Evolutionary conservation across 2,113 vertebrate genomes (phyloP), one percentile per base, ranked within the genome.

Genomic region (Oreocharis arfaki): DNA sequence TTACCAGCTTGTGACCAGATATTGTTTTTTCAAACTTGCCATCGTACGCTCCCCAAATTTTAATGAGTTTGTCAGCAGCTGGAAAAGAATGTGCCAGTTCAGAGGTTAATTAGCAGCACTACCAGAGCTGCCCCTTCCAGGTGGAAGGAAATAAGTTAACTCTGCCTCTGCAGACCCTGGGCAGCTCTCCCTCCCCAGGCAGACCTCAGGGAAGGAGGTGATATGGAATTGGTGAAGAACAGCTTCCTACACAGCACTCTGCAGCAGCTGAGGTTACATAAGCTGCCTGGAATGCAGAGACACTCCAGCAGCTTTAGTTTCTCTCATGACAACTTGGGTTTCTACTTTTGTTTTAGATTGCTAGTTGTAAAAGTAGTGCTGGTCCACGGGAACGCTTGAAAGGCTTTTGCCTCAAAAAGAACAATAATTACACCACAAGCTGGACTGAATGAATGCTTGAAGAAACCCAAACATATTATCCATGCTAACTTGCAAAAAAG

Each of bases 1-100:
- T 98, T 94, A 99, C 99, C 96, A 99, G 98, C 89, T 99, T 99
- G 97, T 99, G 99, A 78, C 99, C 99, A 37, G 99, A 99, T 96
- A 99, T 98, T 70, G 99, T 99, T 97, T 99, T 99, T 96, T 99
- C 99, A 97, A 99, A 99, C 91, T 99, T 99, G 65, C 99, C 99
- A 22, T 99, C 99, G 5, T 99, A 99, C 0, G 99, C 99, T 37
- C 99, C 99, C 99, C 99, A 99, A 75, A 99, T 99, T 97, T 99
- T 99, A 95, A 99, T 99, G 91, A 99, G 98, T 95, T 99, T 99
- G 96, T 99, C 99, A 90, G 99, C 99, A 94, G 99, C 99, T 99
- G 95, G 96, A 73, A 92, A 86, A 93, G 50, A 96, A 55, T 2
- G 39, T 39, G 26, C 32, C 83, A 82, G 50, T 87, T 87, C 74